Percentiles rank a stretch among this genome's conserved stretches.
Evolutionary conservation across 1,140 invertebrate species (phyloP).

Genomic region (Drosophila mojavensis): DNA sequence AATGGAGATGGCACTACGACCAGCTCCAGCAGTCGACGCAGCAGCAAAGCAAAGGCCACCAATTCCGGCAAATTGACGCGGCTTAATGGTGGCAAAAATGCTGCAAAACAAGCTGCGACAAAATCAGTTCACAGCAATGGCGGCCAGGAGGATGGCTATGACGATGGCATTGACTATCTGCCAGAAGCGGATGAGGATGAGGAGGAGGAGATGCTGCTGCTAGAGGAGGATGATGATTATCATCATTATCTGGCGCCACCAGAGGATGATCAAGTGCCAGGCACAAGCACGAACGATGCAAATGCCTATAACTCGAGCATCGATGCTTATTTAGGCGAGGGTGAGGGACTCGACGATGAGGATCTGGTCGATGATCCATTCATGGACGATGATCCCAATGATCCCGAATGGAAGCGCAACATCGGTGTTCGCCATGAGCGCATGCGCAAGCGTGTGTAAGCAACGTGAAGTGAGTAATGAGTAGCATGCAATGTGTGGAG

Average conservation of each 20-base stretch:
- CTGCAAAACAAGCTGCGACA: constrained; percentile 5
- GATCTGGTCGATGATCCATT: constrained; percentile 86
- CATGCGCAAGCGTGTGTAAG: constrained; percentile 51
- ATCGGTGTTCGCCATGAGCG: constrained; percentile 35
- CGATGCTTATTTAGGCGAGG: constrained; percentile 64
- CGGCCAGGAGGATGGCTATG: constrained; percentile 15
- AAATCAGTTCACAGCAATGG: constrained; percentile 15
- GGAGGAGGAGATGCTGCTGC: constrained; percentile 35
- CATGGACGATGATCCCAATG: constrained; percentile 90
- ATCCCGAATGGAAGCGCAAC: constrained; percentile 89
- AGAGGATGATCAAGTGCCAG: constrained; percentile 56
- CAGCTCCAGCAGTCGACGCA: constrained; percentile 50
- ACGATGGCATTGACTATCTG: constrained; percentile 45
- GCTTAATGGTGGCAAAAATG: constrained; percentile 26
- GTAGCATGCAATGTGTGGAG: no score
- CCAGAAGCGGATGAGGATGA: constrained; percentile 55
- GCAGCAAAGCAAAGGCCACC: constrained; percentile 59
- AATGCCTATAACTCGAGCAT: constrained; percentile 54
- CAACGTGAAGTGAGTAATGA: not conserved
- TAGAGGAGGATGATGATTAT: constrained; percentile 67
- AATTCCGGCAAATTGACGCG: constrained; percentile 36
- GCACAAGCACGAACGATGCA: not conserved
- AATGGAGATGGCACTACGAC: constrained; percentile 52
- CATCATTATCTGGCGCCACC: constrained; percentile 73
- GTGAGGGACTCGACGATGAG: constrained; percentile 52